Conservation (phyloP, 1,140 invertebrate genomes). For the Polypedilum vanderplanki region DNA sequence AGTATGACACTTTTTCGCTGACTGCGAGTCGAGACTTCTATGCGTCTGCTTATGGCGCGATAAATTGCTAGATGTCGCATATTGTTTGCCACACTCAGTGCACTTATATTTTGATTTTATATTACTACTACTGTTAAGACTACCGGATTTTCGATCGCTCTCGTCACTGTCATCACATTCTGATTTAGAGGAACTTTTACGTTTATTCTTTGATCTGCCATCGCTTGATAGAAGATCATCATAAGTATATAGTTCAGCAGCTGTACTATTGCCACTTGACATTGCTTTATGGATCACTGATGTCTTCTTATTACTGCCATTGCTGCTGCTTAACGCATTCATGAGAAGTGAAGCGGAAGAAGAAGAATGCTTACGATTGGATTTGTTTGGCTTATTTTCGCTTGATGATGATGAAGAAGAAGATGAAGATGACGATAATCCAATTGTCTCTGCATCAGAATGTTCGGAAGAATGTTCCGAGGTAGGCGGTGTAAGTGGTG, state of each 20-base stretch:
- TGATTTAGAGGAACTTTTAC: constrained; percentile 42
- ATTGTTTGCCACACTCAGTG: constrained; percentile 91
- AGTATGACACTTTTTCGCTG: constrained; percentile 87
- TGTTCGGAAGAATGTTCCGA: constrained; percentile 61
- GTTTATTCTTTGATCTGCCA: constrained; percentile 58
- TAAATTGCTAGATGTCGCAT: constrained; percentile 93
- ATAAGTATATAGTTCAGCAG: constrained; percentile 54
- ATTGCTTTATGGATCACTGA: neutral
- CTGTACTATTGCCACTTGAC: neutral
- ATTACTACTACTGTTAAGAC: constrained; percentile 41
- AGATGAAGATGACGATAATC: constrained; percentile 43
- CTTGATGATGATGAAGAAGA: constrained; percentile 40
- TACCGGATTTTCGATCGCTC: constrained; percentile 62
- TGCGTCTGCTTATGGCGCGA: constrained; percentile 97
- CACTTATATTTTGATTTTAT: constrained; percentile 73
- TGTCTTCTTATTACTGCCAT: neutral
- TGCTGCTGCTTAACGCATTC: neutral
- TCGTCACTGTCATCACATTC: constrained; percentile 34
- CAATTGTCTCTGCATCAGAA: constrained; percentile 48
- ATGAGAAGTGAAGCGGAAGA: neutral
- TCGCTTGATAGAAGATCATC: constrained; percentile 67
- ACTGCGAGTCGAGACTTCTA: constrained; percentile 82
- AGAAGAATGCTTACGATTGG: constrained; percentile 40
- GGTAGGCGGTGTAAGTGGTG: constrained; percentile 57
- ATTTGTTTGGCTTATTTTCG: constrained; percentile 41